Evolutionary conservation across 2,797 vertebrate species (phyloP), one percentile per base, ranked within the genome.

Genomic region (Fistularia commersonii): DNA sequence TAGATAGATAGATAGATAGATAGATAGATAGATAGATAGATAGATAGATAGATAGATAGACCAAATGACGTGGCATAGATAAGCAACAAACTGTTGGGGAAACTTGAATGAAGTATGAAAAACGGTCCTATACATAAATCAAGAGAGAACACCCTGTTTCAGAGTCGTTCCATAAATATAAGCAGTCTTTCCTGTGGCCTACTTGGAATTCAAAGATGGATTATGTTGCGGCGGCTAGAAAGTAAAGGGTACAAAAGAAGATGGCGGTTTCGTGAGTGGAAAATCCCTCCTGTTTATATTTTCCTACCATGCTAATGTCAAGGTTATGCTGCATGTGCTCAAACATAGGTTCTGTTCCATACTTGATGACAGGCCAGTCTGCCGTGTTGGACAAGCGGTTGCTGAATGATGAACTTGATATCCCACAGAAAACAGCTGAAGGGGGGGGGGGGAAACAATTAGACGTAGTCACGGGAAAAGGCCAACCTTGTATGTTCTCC

Each of bases 131-230:
- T 23, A 23, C 23, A 23, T 23, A 67, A 57, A 60, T 37, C 49
- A 53, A 40, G 4, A 76, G 69, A 49, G 45, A 57, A 49, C 44
- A 53, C n/a, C 41, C 45, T 11, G 57, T 49, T 23, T 23, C 23
- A 23, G 23, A 23, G 51, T 45, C 66, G 44, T 34, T 57, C 71
- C 73, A 72, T 75, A 59, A 75, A 81, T 82, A 79, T 66, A 69
- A 64, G 45, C 45, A 63, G 55, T 51, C 41, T 59, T 72, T 52
- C 57, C 64, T 64, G 51, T 72, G 80, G 60, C 84, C 81, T 75
- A 82, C 63, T 83, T 84, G 53, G 43, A 56, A 47, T 49, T 37
- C 44, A 47, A 57, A 64, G 72, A 74, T 54, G 36, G 57, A 66
- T 46, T 35, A 36, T 57, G 52, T 65, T 40, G 54, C 72, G 55